Evolutionary conservation across 2,888 invertebrate genomes (phyloP).

Genomic region (Eristalinus sepulchralis): DNA sequence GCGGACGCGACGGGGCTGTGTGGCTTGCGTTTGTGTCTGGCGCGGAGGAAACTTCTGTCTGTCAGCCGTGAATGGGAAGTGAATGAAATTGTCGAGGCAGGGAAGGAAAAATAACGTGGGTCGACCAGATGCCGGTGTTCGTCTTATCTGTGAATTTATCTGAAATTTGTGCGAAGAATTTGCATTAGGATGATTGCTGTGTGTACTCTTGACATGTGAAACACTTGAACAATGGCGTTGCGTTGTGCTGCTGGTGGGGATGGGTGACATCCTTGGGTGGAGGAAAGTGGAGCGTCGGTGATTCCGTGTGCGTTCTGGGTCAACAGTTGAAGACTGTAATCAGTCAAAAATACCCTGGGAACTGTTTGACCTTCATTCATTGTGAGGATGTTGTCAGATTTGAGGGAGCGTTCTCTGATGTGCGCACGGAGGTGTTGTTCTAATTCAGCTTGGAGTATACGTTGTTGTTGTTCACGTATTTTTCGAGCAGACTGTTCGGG

Average conservation of each 20-base stretch:
- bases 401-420: too few species aligned
- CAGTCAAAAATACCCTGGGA: not conserved
- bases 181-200: conserved; percentile 28
- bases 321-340: not conserved
- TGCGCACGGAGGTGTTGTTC: not conserved
- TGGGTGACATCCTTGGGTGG: conserved; percentile 21
- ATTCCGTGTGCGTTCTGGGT: not conserved
- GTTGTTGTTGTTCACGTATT: too few species aligned
- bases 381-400: not conserved
- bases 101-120: conserved; percentile 30
- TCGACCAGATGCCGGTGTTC: conserved; percentile 19
- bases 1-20: not conserved
- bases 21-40: conserved; percentile 43
- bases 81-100: conserved; percentile 48
- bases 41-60: conserved; percentile 55
- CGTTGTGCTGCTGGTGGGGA: not conserved
- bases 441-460: not conserved
- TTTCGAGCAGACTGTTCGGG: too few species aligned
- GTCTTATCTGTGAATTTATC: conserved; percentile 58
- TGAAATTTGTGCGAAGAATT: conserved; percentile 35
- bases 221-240: conserved; percentile 17
- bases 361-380: not conserved
- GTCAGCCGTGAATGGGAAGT: conserved; percentile 50
- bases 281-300: not conserved
- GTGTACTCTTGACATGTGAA: conserved; percentile 24